Evolutionary conservation across 1,140 invertebrate genomes (phyloP), one percentile per base, ranked within the genome.

Genomic region (Aphelenchoides fujianensis): DNA sequence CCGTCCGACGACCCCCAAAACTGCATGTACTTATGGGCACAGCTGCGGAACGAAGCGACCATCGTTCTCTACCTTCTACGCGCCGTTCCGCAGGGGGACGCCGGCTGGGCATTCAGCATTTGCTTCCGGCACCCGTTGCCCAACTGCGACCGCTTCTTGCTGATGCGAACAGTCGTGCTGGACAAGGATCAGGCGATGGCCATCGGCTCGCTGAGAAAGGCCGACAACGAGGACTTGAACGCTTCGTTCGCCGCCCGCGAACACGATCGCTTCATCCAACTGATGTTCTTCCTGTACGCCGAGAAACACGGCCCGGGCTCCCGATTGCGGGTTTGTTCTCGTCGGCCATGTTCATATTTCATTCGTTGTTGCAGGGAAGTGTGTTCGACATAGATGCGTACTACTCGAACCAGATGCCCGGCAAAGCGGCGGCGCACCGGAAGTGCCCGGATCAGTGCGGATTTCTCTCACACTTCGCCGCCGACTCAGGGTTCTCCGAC

Each of bases 11-110:
- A 66, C 32, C 16, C 16, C 16, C 36, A 66, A 34, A 66, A 66
- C n/a, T 66, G 12, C 53, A n/a, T 66, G n/a, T 66, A 19, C 34
- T 66, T 66, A 30, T 66, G 63, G 63, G 63, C 63, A 2, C 36
- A 66, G 30, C 23, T 66, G 19, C 63, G 32, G n/a, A 30, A 37
- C n/a, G 5, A 32, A 27, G 23, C 28, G 5, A 5, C 5, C 28
- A 34, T 16, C 32, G 12, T 19, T 35, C 32, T 66, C 12, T 32
- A n/a, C 53, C 53, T 66, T 35, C 19, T 66, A 19, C 23, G 63
- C 34, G 53, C 31, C 16, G 12, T 37, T 30, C 32, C 9, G 53
- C 9, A 34, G 1, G n/a, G n/a, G n/a, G 53, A 66, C 32, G 16
- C 16, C 19, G 27, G 31, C 28, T 23, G n/a, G n/a, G 0, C 0